Base-by-base conservation (phyloP, 2,113 vertebrate species). In the Orientallactaga bullata region DNA sequence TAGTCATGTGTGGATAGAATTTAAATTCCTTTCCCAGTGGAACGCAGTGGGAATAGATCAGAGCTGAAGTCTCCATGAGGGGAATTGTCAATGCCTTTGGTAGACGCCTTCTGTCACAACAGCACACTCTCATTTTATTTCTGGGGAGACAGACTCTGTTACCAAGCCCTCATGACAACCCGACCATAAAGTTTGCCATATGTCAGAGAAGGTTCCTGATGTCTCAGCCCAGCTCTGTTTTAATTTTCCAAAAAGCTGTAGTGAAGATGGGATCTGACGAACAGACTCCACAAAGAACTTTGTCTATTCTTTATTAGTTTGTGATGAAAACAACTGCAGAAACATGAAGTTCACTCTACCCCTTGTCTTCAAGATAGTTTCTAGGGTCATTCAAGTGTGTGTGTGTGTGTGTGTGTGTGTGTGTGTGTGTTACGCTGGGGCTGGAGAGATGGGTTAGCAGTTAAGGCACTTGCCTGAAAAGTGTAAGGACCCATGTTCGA, bases 251-350 rank as follows among this genome's bases (percentile, higher is more conserved):
- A 74, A 37, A 20, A 28, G 78, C 84, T 55, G 26, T n/a, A 73
- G 26, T 12, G 0, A 68, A 69, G 58, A 81, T 88, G 17, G 83
- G 92, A 91, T 82, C 82, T 35, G 28, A 55, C 26, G 55, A 73
- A 72, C 65, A 76, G 61, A 77, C 66, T 76, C 89, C 82, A 66
- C 73, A 30, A 89, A 93, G 85, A 91, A 88, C 66, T 83, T 88
- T 92, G 76, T 77, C 93, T 95, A 21, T 55, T 63, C 23, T 85
- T 88, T 95, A 97, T 95, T 95, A 91, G 88, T 86, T 85, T 95
- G 61, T 95, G 82, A 80, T 96, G 81, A 96, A 90, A 95, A 94
- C 93, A 37, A 93, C 93, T 66, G 65, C 65, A 80, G 84, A 94
- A 95, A 88, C 94, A 84, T 93, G 76, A 91, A 85, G 42, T 60